Conservation (phyloP, 2,888 invertebrate species). For the Heliconius charithonia region DNA sequence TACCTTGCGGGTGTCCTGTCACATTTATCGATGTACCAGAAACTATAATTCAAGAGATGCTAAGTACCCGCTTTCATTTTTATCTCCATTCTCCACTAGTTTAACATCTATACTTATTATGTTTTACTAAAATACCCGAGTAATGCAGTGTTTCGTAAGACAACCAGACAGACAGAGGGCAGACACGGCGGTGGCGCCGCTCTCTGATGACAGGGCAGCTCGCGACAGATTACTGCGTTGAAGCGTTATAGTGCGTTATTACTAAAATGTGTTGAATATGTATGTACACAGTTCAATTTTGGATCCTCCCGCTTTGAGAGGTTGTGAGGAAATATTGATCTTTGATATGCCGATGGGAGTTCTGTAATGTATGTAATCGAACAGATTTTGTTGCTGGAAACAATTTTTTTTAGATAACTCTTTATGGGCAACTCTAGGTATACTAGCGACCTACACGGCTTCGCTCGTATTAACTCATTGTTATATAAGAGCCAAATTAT, state of each 20-base stretch:
- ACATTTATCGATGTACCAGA: not conserved
- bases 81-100: not conserved
- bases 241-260: conserved; percentile 22
- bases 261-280: conserved; percentile 29
- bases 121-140: conserved; percentile 22
- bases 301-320: conserved; percentile 3
- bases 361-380: not conserved
- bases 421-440: too few species aligned
- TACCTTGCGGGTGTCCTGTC: not conserved
- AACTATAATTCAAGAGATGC: conserved; percentile 5
- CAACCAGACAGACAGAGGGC: not conserved
- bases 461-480: too few species aligned
- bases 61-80: not conserved
- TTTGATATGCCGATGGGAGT: conserved; percentile 20
- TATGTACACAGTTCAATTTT: conserved; percentile 5
- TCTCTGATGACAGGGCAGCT: conserved; percentile 61
- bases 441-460: too few species aligned
- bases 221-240: conserved; percentile 30
- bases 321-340: conserved; percentile 15
- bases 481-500: too few species aligned
- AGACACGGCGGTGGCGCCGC: conserved; percentile 57
- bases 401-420: not conserved
- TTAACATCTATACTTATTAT: conserved; percentile 8
- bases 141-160: conserved; percentile 34
- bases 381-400: too few species aligned